Percentiles rank a stretch among this genome's conserved stretches.
phyloP scores from a whole-genome alignment of 2,797 vertebrate species.

The Intellagama lesueurii region DNA sequence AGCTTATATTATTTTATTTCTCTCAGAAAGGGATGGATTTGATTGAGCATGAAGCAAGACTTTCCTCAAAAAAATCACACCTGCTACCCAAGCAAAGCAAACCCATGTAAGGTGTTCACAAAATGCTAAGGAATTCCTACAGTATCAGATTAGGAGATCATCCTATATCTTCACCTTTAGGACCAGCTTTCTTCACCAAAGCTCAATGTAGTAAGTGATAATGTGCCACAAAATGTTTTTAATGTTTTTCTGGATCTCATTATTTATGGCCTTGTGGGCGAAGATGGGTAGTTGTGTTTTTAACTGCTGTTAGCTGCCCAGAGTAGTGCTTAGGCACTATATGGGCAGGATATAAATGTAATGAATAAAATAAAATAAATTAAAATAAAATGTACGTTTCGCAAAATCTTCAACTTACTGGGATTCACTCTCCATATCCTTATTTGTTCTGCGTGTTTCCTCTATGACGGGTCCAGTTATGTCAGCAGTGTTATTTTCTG shows the following conservation, averaged over 20 bases:
- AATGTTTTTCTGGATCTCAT: background rate
- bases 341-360: too few relatives aligned
- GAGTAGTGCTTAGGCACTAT: too few relatives aligned
- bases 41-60: background rate
- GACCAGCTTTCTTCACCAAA: background rate
- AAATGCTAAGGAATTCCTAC: background rate
- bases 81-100: background rate
- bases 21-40: background rate
- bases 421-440: constrained; percentile 41
- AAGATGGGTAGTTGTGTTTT: too few relatives aligned
- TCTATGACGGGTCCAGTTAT: constrained; percentile 32
- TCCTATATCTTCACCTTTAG: background rate
- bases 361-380: too few relatives aligned
- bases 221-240: background rate
- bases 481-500: constrained; percentile 51
- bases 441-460: constrained; percentile 53
- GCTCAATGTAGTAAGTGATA: background rate
- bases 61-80: background rate
- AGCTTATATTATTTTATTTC: background rate
- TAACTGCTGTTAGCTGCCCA: too few relatives aligned
- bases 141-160: background rate
- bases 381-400: too few relatives aligned
- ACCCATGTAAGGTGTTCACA: background rate
- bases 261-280: too few relatives aligned
- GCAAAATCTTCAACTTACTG: constrained; percentile 67